phyloP scores from a whole-genome alignment of 2,113 vertebrate genomes.

The Dendropsophus ebraccatus region DNA sequence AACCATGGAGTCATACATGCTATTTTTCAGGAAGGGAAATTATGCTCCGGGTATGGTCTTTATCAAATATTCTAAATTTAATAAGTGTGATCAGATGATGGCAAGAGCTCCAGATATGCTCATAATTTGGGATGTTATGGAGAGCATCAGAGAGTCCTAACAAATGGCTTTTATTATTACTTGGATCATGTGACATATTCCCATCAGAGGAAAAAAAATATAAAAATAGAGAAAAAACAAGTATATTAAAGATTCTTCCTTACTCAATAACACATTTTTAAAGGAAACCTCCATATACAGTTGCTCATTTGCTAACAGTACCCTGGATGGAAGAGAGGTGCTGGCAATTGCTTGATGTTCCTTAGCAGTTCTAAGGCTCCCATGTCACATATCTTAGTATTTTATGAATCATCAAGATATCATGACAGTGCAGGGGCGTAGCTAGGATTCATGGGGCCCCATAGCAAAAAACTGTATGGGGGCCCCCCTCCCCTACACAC shows the following conservation, averaged over 20 bases:
- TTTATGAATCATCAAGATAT: too few relatives aligned
- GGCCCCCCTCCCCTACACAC: too few relatives aligned
- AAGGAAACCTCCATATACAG: not conserved
- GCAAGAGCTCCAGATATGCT: slow-evolving; percentile 18
- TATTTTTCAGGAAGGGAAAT: not conserved
- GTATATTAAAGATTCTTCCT: not conserved
- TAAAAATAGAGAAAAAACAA: not conserved
- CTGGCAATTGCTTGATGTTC: not conserved
- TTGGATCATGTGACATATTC: slow-evolving; percentile 8
- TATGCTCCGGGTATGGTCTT: not conserved
- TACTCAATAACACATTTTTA: not conserved
- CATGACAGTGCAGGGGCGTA: too few relatives aligned
- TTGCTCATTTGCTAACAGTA: not conserved
- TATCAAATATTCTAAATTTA: slow-evolving; percentile 25
- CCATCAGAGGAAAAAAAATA: slow-evolving; percentile 5
- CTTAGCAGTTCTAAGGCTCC: too few relatives aligned
- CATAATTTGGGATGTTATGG: not conserved
- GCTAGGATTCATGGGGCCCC: too few relatives aligned
- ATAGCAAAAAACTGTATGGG: too few relatives aligned
- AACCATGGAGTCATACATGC: not conserved
- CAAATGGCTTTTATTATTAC: slow-evolving; percentile 2
- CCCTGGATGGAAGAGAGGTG: not conserved
- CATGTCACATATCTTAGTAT: too few relatives aligned
- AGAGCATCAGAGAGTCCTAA: slow-evolving; percentile 6
- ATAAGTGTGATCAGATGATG: slow-evolving; percentile 13